Evolutionary conservation across 1,140 invertebrate species (phyloP), one percentile per base, ranked within the genome.

Genomic region (Drosophila malerkotliana): DNA sequence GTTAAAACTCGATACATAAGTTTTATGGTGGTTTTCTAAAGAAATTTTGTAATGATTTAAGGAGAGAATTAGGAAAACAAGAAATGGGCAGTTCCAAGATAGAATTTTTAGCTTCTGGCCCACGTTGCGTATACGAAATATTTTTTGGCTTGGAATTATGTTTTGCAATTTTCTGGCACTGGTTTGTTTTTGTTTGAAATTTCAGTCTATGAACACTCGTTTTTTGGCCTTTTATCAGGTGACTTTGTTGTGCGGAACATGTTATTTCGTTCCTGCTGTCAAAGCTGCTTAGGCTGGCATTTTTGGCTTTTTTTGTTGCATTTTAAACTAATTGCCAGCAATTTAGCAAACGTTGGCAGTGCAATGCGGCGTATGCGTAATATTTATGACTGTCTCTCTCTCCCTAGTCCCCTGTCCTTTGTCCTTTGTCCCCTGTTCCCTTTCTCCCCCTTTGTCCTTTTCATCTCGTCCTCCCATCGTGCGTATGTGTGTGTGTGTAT

Each of bases 291-390:
- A 81, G 82, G 82, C 83, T 53, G 55, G 82, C 82, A 75, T 64
- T 85, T 82, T 78, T 87, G 54, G 72, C 37, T 57, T 61, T 52
- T 72, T 77, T 60, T 69, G 73, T 72, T 66, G 82, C 78, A 85
- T 78, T 85, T 85, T 76, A 72, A 82, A 87, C 83, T 85, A 85
- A 85, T 85, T 85, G 82, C 82, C 74, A 79, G 83, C 82, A 88
- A 87, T 85, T 85, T 85, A 85, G 83, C 82, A 72, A 85, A 78
- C 83, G 83, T 69, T 87, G 58, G 55, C 79, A 79, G 83, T 77
- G 79, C 79, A 87, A 69, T 88, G 83, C 79, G 83, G 82, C 82
- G 82, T 88, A 87, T 87, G 82, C 79, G 83, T 88, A 83, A 87
- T 88, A 88, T 87, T 81, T 85, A 76, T 82, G 78, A 57, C 44